phyloP scores from a whole-genome alignment of 2,113 vertebrate species.

The Macheiramphus alcinus region DNA sequence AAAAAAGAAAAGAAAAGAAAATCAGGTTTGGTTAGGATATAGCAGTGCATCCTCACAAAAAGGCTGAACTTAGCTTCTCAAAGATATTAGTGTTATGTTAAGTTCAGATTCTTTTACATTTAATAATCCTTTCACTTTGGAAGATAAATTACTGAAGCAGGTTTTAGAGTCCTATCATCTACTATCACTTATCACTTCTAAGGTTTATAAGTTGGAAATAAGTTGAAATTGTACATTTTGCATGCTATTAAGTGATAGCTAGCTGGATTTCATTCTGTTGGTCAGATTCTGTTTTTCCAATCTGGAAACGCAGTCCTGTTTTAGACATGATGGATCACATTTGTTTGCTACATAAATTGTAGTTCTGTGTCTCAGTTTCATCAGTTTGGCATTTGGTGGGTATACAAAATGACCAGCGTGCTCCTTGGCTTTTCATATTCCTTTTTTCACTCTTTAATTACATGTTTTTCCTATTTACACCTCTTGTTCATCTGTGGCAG shows the following conservation, averaged over 20 bases:
- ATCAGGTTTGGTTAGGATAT: background rate
- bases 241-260: background rate
- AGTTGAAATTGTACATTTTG: background rate
- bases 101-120: background rate
- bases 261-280: background rate
- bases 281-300: background rate
- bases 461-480: background rate
- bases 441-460: background rate
- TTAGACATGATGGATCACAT: background rate
- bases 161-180: background rate
- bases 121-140: background rate
- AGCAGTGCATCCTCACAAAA: background rate
- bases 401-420: background rate
- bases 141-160: background rate
- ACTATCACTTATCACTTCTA: background rate
- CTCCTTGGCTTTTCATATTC: background rate
- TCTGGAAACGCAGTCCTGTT: no score
- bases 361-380: background rate
- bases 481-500: background rate
- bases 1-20: background rate
- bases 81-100: background rate
- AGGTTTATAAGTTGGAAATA: background rate
- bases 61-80: background rate
- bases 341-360: background rate
- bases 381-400: background rate